These are phyloP conservation scores for Pyrrhosoma nymphula DNA, from an alignment of 2,888 invertebrate species.

Conservation along the genomic window DNA sequence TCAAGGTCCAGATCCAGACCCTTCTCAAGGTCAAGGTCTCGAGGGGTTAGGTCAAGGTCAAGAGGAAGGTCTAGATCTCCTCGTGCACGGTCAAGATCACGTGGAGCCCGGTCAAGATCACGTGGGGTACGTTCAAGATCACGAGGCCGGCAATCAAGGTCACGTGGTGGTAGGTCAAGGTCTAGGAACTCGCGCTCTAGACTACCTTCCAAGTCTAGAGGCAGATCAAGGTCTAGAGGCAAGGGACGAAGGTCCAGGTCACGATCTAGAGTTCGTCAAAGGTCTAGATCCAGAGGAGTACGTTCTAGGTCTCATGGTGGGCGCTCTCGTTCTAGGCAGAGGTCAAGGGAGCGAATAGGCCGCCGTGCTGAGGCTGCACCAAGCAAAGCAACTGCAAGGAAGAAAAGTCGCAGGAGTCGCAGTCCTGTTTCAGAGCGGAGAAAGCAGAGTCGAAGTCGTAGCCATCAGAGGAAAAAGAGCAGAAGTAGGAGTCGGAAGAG, in stretches of 20 bases:
- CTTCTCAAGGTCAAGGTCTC: constrained; percentile 75
- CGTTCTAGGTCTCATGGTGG: constrained; percentile 54
- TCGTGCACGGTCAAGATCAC: constrained; percentile 75
- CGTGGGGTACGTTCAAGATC: constrained; percentile 74
- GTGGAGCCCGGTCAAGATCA: constrained; percentile 76
- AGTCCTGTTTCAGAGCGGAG: constrained; percentile 44
- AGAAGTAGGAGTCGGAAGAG: constrained; percentile 55
- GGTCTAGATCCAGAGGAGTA: constrained; percentile 74
- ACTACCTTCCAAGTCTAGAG: constrained; percentile 74
- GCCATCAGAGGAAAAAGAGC: constrained; percentile 53
- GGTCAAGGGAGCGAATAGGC: neutral
- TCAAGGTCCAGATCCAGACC: constrained; percentile 72
- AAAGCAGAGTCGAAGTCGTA: constrained; percentile 37
- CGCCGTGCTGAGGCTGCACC: neutral
- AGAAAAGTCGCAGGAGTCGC: constrained; percentile 47
- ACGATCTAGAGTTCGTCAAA: constrained; percentile 75
- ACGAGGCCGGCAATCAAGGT: constrained; percentile 72
- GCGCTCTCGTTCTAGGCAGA: constrained; percentile 41
- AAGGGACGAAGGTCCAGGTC: constrained; percentile 76
- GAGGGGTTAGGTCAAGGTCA: constrained; percentile 76
- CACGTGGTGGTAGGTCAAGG: constrained; percentile 73
- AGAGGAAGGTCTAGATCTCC: constrained; percentile 72
- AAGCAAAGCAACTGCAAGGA: neutral
- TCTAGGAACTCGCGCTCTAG: constrained; percentile 76
- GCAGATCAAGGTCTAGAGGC: constrained; percentile 73